phyloP scores from a whole-genome alignment of 1,140 invertebrate genomes.

The Dendroctonus ponderosae region DNA sequence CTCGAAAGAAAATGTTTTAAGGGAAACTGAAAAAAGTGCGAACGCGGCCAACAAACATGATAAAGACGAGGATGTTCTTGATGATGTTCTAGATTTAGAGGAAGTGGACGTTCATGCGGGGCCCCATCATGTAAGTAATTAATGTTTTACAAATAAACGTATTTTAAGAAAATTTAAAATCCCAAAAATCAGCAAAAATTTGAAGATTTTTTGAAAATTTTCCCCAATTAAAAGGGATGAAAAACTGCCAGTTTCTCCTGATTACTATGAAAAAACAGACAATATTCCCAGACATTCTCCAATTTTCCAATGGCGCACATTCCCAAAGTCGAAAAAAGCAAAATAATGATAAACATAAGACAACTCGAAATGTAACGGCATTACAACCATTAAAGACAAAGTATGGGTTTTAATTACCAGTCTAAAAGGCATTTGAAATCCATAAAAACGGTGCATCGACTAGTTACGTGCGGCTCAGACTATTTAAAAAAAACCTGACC shows the following conservation, averaged over 20 bases:
- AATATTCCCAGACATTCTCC: too few relatives aligned
- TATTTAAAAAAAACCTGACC: conserved; percentile 15
- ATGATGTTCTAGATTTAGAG: conserved; percentile 30
- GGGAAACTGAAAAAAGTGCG: not conserved
- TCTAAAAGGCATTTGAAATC: conserved; percentile 2
- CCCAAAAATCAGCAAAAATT: too few relatives aligned
- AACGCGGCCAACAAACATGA: conserved; percentile 1
- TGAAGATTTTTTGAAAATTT: too few relatives aligned
- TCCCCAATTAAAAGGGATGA: too few relatives aligned
- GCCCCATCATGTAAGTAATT: conserved; percentile 40
- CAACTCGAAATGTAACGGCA: not conserved
- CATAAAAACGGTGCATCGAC: conserved; percentile 20
- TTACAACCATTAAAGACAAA: not conserved
- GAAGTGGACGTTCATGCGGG: conserved; percentile 43
- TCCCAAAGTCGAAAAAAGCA: not conserved
- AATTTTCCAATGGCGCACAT: not conserved
- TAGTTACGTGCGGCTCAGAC: not conserved
- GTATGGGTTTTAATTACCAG: conserved; percentile 15
- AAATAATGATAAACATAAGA: not conserved
- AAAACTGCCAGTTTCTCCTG: too few relatives aligned
- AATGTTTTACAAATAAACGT: not conserved
- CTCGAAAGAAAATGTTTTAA: conserved; percentile 12
- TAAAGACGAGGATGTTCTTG: conserved; percentile 27
- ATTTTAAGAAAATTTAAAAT: too few relatives aligned
- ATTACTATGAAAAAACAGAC: too few relatives aligned